Base-by-base conservation (phyloP, 2,888 invertebrate species). In the Nomada hirtipes region DNA sequence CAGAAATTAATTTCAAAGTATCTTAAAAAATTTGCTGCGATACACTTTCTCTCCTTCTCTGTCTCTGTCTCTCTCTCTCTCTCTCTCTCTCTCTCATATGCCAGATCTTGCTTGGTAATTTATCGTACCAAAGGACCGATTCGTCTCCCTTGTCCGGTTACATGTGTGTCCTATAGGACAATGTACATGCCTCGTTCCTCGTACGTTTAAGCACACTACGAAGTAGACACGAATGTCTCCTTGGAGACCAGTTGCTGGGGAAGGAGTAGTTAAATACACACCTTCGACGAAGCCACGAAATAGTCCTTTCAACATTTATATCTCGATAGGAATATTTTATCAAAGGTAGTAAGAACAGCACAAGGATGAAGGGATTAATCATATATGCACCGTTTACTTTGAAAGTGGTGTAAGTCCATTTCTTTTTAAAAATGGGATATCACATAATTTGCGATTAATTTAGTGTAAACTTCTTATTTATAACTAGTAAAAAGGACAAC, bases 161-260 rank as follows among this genome's bases (percentile, higher is more conserved):
- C 23, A 73, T 75, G 64, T 60, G 29, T 79, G 69, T 63, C 67
- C 64, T 74, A 15, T 36, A 52, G 60, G 10, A 42, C 42, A 29
- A 67, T 82, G 69, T 82, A 82, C 76, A n/a, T 67, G 63, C 47
- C 50, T 44, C 23, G 18, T 23, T n/a, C 55, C 65, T 67, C 50
- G 61, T 81, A 74, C 53, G 79, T 77, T 78, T 74, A 78, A 82
- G 52, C 75, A 72, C 69, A 79, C 75, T 50, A 63, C 55, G 61
- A 65, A 64, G 42, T 59, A 63, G 72, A 67, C 60, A 63, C 71
- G 77, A 85, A 86, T 83, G 76, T 77, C 70, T 86, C 79, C 78
- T 82, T 61, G 13, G 79, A 79, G 79, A 86, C 69, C 47, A 68
- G 63, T 84, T 77, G 44, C 52, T 53, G 52, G 44, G 75, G 69